Evolutionary conservation across 2,113 vertebrate species (phyloP).

Genomic region (Eurystomus gularis): DNA sequence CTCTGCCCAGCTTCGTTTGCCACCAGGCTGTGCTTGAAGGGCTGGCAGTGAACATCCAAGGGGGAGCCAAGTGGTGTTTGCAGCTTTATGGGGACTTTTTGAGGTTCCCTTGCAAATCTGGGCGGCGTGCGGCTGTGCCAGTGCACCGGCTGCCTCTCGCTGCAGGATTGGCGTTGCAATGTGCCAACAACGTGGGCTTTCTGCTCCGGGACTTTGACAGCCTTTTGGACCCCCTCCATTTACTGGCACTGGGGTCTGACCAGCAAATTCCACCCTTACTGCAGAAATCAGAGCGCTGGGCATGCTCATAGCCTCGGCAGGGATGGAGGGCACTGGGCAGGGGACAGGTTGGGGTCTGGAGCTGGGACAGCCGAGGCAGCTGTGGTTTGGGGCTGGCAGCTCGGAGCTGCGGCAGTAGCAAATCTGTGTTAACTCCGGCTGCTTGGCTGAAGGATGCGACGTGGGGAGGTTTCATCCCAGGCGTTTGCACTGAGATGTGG

Average conservation of each 20-base stretch:
- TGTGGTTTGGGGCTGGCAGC: not conserved
- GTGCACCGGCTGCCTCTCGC: accelerated
- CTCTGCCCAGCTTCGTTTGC: accelerated
- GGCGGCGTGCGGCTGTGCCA: not conserved
- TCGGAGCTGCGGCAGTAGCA: accelerated
- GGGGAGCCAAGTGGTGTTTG: accelerated
- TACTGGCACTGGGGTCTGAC: not conserved
- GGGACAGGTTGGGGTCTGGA: not conserved
- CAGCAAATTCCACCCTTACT: not conserved
- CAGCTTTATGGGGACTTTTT: accelerated
- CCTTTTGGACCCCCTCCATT: not conserved
- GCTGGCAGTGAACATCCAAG: not conserved
- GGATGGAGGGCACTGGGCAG: not conserved
- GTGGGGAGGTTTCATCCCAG: not conserved
- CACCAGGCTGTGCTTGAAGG: not conserved
- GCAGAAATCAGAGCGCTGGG: not conserved
- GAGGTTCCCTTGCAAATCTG: not conserved
- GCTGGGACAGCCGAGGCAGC: not conserved
- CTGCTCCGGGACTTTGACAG: not conserved
- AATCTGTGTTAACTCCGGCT: not conserved
- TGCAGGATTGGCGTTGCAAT: accelerated
- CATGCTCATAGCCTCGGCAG: accelerated
- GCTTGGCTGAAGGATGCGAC: accelerated
- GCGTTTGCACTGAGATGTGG: accelerated
- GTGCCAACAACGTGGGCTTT: not conserved